Evolutionary conservation across 2,113 vertebrate species (phyloP).

Genomic region (Equus quagga): DNA sequence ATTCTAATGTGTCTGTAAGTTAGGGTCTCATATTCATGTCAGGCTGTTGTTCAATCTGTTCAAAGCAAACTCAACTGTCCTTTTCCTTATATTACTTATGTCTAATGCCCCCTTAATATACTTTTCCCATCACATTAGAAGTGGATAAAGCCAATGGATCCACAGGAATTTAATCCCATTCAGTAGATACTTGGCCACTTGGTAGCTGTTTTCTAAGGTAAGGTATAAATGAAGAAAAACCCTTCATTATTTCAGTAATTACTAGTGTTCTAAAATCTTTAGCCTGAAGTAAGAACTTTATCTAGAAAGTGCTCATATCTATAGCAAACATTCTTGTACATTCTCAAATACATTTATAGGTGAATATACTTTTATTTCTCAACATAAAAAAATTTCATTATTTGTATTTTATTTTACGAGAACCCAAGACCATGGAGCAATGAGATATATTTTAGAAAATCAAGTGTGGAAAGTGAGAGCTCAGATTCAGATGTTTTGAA

Average conservation of each 20-base stretch:
- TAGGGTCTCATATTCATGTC: not conserved
- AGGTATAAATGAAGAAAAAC: slow-evolving; percentile 17
- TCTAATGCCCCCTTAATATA: not conserved
- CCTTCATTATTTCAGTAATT: slow-evolving; percentile 8
- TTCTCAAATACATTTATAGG: slow-evolving; percentile 28
- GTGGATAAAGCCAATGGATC: not conserved
- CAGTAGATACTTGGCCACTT: not conserved
- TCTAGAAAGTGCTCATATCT: not conserved
- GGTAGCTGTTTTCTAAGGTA: not conserved
- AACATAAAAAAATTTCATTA: slow-evolving; percentile 36
- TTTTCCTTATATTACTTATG: not conserved
- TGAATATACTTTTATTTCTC: not conserved
- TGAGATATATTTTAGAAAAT: slow-evolving; percentile 45
- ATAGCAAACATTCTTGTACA: not conserved
- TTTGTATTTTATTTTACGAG: slow-evolving; percentile 45
- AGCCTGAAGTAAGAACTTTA: slow-evolving; percentile 19
- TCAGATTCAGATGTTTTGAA: slow-evolving; percentile 77
- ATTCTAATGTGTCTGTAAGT: not conserved
- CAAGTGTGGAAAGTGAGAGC: slow-evolving; percentile 54
- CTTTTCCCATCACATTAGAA: slow-evolving; percentile 12
- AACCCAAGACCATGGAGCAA: not conserved
- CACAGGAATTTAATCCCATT: slow-evolving; percentile 28
- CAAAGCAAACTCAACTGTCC: not conserved
- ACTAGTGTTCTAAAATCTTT: slow-evolving; percentile 9
- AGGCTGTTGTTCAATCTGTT: not conserved